Conservation (phyloP, 2,113 vertebrate genomes). For the Sminthopsis crassicaudata region DNA sequence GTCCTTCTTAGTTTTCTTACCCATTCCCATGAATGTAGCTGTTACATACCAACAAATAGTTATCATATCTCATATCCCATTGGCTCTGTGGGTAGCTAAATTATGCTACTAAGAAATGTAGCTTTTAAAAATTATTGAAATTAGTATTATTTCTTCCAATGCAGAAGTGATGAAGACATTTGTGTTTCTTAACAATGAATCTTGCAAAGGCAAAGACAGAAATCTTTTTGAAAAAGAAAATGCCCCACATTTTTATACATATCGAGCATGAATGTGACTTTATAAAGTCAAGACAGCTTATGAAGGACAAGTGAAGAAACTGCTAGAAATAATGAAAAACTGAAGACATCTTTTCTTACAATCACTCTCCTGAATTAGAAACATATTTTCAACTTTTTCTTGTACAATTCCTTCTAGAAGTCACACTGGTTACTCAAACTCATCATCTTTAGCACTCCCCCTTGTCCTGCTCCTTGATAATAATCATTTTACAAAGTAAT, state of each 20-base stretch:
- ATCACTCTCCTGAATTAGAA: not conserved
- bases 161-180: not conserved
- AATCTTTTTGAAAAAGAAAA: not conserved
- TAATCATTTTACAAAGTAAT: not conserved
- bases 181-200: not conserved
- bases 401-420: not conserved
- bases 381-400: not conserved
- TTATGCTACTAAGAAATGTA: not conserved
- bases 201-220: not conserved
- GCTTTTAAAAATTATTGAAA: not conserved
- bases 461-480: not conserved
- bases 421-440: not conserved
- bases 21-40: not conserved
- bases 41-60: not conserved
- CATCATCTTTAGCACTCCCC: not conserved
- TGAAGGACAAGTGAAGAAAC: not conserved
- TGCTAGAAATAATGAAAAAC: not conserved
- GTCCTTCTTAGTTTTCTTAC: not conserved
- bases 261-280: not conserved
- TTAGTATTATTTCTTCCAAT: not conserved
- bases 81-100: not conserved
- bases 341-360: not conserved
- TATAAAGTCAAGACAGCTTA: not conserved
- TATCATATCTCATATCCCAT: not conserved
- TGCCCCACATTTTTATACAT: not conserved